These are phyloP conservation scores for Megamerina dolium DNA, from an alignment of 2,888 invertebrate species.

Conservation along the genomic window DNA sequence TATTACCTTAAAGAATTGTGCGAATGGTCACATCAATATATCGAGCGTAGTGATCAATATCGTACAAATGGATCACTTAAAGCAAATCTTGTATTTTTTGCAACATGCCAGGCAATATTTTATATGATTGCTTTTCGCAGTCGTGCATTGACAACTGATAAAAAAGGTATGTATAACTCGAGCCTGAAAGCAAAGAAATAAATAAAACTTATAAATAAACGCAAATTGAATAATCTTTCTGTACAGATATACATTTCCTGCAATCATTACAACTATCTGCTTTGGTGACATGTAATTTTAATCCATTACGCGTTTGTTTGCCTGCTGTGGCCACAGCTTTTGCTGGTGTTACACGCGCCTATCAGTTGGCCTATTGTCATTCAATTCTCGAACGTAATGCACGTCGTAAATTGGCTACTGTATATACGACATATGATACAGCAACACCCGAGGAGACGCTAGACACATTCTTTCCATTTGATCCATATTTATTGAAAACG, in stretches of 20 bases:
- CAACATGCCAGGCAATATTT: slow-evolving; percentile 87
- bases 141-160: slow-evolving; percentile 69
- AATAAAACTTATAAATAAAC: background rate
- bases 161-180: slow-evolving; percentile 62
- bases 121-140: slow-evolving; percentile 88
- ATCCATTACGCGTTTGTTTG: slow-evolving; percentile 80
- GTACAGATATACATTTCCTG: slow-evolving; percentile 75
- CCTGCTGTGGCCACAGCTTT: slow-evolving; percentile 73
- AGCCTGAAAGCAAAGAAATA: background rate
- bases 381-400: slow-evolving; percentile 81
- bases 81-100: slow-evolving; percentile 83
- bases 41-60: slow-evolving; percentile 48
- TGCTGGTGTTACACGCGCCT: slow-evolving; percentile 71
- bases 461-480: slow-evolving; percentile 81
- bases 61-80: slow-evolving; percentile 53
- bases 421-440: slow-evolving; percentile 54
- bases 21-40: slow-evolving; percentile 80
- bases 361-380: slow-evolving; percentile 90
- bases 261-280: slow-evolving; percentile 78
- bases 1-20: slow-evolving; percentile 64
- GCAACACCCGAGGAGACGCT: slow-evolving; percentile 50
- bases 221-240: slow-evolving; percentile 9
- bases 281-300: slow-evolving; percentile 77
- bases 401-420: slow-evolving; percentile 56
- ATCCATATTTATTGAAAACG: slow-evolving; percentile 70